Conservation (phyloP, 2,113 vertebrate species). For the Poeciliopsis retropinna region DNA sequence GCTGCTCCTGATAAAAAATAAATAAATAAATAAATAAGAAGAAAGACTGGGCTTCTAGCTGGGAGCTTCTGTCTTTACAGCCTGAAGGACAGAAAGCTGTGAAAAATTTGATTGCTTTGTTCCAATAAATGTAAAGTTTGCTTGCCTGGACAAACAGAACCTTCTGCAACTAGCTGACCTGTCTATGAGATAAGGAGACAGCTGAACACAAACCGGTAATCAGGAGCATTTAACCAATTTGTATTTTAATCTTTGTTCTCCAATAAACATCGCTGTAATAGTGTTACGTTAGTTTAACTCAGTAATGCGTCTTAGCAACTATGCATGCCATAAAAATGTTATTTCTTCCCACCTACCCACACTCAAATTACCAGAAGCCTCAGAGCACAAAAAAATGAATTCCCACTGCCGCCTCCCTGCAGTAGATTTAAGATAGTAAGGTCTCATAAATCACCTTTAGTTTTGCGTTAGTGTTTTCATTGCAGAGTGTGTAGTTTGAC, state of each 20-base stretch:
- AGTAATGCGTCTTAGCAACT: not conserved
- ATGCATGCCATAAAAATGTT: not conserved
- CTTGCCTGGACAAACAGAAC: conserved; percentile 17
- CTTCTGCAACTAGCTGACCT: not conserved
- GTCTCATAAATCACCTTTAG: conserved; percentile 81
- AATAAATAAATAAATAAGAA: not conserved
- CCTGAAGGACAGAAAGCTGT: not conserved
- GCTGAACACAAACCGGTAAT: conserved; percentile 1
- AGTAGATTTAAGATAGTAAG: conserved; percentile 13
- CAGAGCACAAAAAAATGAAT: conserved; percentile 16
- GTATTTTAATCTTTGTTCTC: conserved; percentile 2
- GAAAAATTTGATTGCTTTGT: conserved; percentile 7
- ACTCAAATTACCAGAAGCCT: not conserved
- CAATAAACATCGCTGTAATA: conserved; percentile 9
- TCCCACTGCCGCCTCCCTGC: conserved; percentile 3
- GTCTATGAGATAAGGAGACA: conserved; percentile 6
- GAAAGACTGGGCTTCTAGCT: not conserved
- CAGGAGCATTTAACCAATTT: not conserved
- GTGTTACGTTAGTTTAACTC: not conserved
- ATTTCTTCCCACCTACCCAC: not conserved
- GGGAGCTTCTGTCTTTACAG: conserved; percentile 1
- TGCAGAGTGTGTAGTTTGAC: conserved; percentile 97
- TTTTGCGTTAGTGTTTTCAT: conserved; percentile 89
- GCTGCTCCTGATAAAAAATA: conserved; percentile 21
- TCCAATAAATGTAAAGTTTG: conserved; percentile 25